Evolutionary conservation across 2,797 vertebrate species (phyloP), one percentile per base, ranked within the genome.

Genomic region (Forpus xanthops): DNA sequence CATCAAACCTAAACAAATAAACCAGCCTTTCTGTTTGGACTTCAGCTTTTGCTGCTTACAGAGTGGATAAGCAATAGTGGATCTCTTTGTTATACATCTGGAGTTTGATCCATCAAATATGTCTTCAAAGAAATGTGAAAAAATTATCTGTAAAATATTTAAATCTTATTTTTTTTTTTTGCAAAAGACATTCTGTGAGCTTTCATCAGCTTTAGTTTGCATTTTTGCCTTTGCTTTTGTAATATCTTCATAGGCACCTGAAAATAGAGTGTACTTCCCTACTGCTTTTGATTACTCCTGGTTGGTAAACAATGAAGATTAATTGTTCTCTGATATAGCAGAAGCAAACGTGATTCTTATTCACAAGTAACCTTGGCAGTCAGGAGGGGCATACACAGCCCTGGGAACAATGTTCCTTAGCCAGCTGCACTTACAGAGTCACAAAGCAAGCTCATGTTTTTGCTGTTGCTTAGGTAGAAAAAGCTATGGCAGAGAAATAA

Each of bases 271-370:
- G 83, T 64, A 85, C 84, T 96, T 96, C 47, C 47, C 39, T 82
- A 30, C 66, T 64, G 64, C 58, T 94, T 91, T 86, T 93, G 87
- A 90, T 92, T 96, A 79, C 28, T 89, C 45, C 52, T 91, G 41
- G 61, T 94, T 87, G 86, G 89, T 78, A 93, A 95, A 96, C 89
- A 93, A 91, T 82, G 91, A 73, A 94, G 89, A 94, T 91, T 92
- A 95, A 96, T 86, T 94, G 85, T 94, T 95, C 95, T 94, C 73
- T 96, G 79, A 85, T 67, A 79, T 35, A 86, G 87, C 82, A 93
- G 60, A 95, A 90, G 49, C 73, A 94, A 94, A 95, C 9, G 23
- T 60, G 79, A 85, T 55, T 89, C 82, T 89, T 91, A 91, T 95
- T 92, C 85, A 89, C 66, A 89, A 86, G 62, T 78, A 96, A 87